A percentile compares a stretch with the other conserved stretches of the same genome.
Evolutionary conservation across 2,888 invertebrate genomes (phyloP).

Genomic region (Drosophila mulleri): DNA sequence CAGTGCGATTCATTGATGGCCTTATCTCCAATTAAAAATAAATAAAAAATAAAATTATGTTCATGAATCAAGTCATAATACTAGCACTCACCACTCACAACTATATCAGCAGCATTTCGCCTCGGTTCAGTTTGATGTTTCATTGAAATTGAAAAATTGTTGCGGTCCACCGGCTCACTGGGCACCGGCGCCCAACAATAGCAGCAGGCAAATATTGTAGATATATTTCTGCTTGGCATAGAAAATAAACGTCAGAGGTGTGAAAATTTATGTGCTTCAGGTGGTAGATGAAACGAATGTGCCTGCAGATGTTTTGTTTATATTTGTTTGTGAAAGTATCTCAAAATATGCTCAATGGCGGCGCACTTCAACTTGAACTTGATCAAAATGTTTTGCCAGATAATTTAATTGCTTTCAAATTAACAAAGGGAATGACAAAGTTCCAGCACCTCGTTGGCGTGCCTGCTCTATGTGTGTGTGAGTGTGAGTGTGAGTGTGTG

Average conservation of each 20-base stretch:
- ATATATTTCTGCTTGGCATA: not conserved
- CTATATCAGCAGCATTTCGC: not conserved
- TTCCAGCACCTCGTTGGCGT: slow-evolving; percentile 13
- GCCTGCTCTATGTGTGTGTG: not conserved
- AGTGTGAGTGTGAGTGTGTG: not conserved
- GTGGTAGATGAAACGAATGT: slow-evolving; percentile 56
- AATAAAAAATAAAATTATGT: not conserved
- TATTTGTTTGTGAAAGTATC: slow-evolving; percentile 52
- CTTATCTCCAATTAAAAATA: not conserved
- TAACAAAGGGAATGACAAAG: slow-evolving; percentile 53
- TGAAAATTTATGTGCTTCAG: slow-evolving; percentile 61
- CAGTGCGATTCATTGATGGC: too few relatives aligned
- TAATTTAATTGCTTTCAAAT: slow-evolving; percentile 60
- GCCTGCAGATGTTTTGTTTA: slow-evolving; percentile 42
- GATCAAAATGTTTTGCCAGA: slow-evolving; percentile 48
- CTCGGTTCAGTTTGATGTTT: not conserved
- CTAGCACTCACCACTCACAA: not conserved
- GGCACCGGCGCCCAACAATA: slow-evolving; percentile 16
- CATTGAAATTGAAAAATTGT: not conserved
- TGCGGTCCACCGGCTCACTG: not conserved
- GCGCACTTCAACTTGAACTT: slow-evolving; percentile 71
- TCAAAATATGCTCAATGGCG: slow-evolving; percentile 34
- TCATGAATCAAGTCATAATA: not conserved
- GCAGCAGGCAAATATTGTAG: slow-evolving; percentile 16
- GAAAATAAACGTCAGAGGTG: slow-evolving; percentile 39